These are phyloP conservation scores for Zaprionus inermis DNA, from an alignment of 1,140 invertebrate genomes.

Conservation along the genomic window DNA sequence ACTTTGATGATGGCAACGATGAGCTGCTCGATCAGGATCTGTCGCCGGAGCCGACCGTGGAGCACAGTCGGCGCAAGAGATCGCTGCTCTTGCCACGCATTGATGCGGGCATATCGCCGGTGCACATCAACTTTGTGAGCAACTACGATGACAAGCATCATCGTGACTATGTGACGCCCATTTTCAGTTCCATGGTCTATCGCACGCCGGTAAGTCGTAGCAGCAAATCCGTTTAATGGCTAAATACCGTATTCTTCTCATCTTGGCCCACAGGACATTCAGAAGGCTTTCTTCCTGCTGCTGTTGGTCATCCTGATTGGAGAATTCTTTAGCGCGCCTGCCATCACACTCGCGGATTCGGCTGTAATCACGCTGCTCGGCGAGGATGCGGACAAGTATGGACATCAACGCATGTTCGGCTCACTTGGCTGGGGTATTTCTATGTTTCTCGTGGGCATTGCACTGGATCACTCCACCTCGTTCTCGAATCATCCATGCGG, in stretches of 20 bases:
- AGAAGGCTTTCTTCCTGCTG: constrained; percentile 97
- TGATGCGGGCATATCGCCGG: constrained; percentile 89
- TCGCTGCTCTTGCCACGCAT: constrained; percentile 70
- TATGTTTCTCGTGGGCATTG: constrained; percentile 99
- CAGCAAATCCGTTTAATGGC: no score
- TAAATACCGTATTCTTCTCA: no score
- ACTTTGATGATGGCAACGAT: constrained; percentile 37
- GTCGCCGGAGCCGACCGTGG: constrained; percentile 22
- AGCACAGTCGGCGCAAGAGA: constrained; percentile 69
- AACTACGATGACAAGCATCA: constrained; percentile 93
- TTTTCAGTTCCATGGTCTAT: constrained; percentile 97
- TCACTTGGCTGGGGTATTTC: constrained; percentile 98
- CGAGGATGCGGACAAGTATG: constrained; percentile 96
- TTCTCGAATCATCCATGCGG: constrained; percentile 96
- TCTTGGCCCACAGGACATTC: constrained; percentile 90
- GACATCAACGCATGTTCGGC: constrained; percentile 99
- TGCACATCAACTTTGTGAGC: constrained; percentile 90
- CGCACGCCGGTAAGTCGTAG: constrained; percentile 85
- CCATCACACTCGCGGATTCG: constrained; percentile 98
- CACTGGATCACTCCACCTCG: constrained; percentile 97
- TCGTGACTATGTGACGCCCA: constrained; percentile 93
- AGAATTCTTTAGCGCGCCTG: constrained; percentile 98
- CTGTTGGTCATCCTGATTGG: constrained; percentile 96
- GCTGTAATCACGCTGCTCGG: constrained; percentile 96
- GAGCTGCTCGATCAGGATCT: constrained; percentile 47